Evolutionary conservation across 30 jellyfish, hydroid and myxozoan genomes (phyloP).

Genomic region (Pelagia noctiluca): DNA sequence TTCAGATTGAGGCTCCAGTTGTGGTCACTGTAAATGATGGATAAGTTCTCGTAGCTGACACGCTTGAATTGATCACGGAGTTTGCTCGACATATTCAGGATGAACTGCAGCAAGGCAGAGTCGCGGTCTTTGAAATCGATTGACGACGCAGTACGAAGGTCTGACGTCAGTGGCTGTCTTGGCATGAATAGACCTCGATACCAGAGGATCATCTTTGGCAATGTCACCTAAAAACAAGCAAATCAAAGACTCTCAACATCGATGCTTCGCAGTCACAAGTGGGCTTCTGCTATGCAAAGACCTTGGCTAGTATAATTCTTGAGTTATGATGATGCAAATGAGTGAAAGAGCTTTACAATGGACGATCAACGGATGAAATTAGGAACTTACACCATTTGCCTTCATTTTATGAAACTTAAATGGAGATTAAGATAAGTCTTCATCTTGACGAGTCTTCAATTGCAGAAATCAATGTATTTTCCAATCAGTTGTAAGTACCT

Average conservation of each 20-base stretch:
- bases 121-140: conserved; percentile 63
- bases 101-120: conserved; percentile 33
- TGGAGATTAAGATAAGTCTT: too few species aligned
- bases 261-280: too few species aligned
- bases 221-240: conserved; percentile 18
- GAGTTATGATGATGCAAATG: too few species aligned
- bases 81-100: conserved; percentile 28
- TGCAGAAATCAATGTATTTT: too few species aligned
- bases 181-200: conserved; percentile 51
- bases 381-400: too few species aligned
- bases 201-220: conserved; percentile 58
- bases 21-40: conserved; percentile 11
- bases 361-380: too few species aligned
- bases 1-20: conserved; percentile 53
- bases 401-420: too few species aligned
- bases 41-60: conserved; percentile 26
- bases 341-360: too few species aligned
- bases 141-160: conserved; percentile 61
- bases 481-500: too few species aligned
- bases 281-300: too few species aligned
- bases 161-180: conserved; percentile 53
- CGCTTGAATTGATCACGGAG: conserved; percentile 42
- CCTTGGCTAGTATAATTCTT: too few species aligned
- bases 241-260: background rate
- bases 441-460: too few species aligned